phyloP scores from a whole-genome alignment of 2,797 vertebrate species.

The Gymnothorax javanicus region DNA sequence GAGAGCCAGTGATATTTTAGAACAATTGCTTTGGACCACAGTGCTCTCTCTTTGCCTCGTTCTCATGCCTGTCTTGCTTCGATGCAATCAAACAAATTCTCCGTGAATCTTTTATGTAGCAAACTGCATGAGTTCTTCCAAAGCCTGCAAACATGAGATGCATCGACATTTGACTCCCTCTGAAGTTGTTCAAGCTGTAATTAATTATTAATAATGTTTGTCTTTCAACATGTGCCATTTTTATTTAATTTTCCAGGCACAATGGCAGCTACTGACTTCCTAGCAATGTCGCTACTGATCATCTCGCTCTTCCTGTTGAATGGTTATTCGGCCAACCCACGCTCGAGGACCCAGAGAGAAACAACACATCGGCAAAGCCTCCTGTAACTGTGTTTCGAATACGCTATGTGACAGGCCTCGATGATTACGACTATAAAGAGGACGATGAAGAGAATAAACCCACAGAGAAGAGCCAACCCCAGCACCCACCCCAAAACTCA shows the following conservation, averaged over 20 bases:
- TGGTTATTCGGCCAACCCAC: slow-evolving; percentile 12
- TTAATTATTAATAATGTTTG: neutral
- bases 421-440: slow-evolving; percentile 18
- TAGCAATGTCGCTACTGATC: slow-evolving; percentile 53
- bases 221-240: neutral
- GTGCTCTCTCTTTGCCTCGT: neutral
- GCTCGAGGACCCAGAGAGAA: slow-evolving; percentile 23
- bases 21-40: neutral
- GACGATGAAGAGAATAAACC: neutral
- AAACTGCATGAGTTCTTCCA: neutral
- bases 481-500: fast-evolving
- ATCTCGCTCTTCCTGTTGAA: slow-evolving; percentile 47
- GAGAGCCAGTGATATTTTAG: neutral
- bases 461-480: neutral
- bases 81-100: neutral
- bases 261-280: slow-evolving; percentile 10
- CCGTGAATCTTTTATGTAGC: neutral
- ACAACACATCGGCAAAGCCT: slow-evolving; percentile 45
- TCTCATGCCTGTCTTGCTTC: neutral
- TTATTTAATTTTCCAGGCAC: slow-evolving; percentile 15
- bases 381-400: slow-evolving; percentile 51
- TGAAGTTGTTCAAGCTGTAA: neutral
- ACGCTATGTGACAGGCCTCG: slow-evolving; percentile 30
- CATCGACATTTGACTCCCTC: neutral
- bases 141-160: neutral